Conservation (phyloP, 2,888 invertebrate genomes). For the Eucera pruinosa region DNA sequence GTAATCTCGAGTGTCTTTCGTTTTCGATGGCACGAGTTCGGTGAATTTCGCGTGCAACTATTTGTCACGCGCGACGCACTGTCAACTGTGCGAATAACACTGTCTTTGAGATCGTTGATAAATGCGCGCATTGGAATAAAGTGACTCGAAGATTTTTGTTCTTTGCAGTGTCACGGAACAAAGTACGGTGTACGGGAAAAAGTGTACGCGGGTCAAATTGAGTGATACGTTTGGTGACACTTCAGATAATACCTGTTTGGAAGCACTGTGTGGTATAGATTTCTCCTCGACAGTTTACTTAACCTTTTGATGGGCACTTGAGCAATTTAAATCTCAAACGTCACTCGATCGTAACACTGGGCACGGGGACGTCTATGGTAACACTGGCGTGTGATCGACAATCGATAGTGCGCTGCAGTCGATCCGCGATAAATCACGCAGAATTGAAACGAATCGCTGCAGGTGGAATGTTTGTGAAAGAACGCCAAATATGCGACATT, state of each 20-base stretch:
- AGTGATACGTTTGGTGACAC: neutral
- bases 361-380: neutral
- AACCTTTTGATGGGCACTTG: too few relatives aligned
- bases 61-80: neutral
- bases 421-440: neutral
- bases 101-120: neutral
- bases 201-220: neutral
- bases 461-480: conserved; percentile 38
- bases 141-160: neutral
- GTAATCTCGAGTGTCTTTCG: too few relatives aligned
- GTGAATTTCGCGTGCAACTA: neutral
- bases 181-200: neutral
- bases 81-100: neutral
- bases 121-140: neutral
- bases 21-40: conserved; percentile 3
- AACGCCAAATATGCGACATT: conserved; percentile 53
- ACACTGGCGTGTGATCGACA: conserved; percentile 12
- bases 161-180: neutral
- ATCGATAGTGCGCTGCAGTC: conserved; percentile 13
- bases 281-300: neutral
- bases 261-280: neutral
- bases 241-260: conserved; percentile 14
- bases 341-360: neutral
- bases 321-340: neutral
- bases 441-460: neutral